These are phyloP conservation scores for Noctilio leporinus DNA, from an alignment of 2,113 vertebrate genomes.

Conservation along the genomic window DNA sequence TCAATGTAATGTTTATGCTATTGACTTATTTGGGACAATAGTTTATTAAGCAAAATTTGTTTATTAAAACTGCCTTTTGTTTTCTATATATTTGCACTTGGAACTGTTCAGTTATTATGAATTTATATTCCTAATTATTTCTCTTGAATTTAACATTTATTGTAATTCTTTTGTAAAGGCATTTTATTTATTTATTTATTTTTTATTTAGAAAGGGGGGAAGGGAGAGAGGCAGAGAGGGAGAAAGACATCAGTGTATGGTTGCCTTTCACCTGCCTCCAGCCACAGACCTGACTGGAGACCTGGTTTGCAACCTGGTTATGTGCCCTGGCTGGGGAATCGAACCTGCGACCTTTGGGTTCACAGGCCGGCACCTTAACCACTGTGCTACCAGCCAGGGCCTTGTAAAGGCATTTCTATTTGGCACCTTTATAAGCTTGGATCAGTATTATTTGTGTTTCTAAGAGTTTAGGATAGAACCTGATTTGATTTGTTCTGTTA, in stretches of 20 bases:
- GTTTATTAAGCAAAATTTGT: constrained; percentile 18
- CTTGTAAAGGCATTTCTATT: neutral
- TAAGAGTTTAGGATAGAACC: neutral
- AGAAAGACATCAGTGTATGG: too few species aligned
- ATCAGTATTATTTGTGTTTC: neutral
- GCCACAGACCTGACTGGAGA: too few species aligned
- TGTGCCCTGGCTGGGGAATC: too few species aligned
- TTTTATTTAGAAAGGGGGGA: too few species aligned
- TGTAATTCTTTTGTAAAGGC: neutral
- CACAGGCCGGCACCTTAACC: too few species aligned
- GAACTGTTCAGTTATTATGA: neutral
- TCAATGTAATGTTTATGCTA: neutral
- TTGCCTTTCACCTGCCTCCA: too few species aligned
- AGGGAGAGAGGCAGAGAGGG: too few species aligned
- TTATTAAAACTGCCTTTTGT: neutral
- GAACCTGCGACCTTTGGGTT: too few species aligned
- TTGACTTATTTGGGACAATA: neutral
- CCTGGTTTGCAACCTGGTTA: too few species aligned
- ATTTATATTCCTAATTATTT: constrained; percentile 10
- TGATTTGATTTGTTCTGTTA: neutral
- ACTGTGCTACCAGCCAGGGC: too few species aligned
- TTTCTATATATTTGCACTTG: constrained; percentile 4
- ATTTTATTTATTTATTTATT: too few species aligned
- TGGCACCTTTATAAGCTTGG: neutral
- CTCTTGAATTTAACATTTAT: neutral